Evolutionary conservation across 2,888 invertebrate genomes (phyloP), one percentile per base, ranked within the genome.

Genomic region (Lasioglossum calceatum): DNA sequence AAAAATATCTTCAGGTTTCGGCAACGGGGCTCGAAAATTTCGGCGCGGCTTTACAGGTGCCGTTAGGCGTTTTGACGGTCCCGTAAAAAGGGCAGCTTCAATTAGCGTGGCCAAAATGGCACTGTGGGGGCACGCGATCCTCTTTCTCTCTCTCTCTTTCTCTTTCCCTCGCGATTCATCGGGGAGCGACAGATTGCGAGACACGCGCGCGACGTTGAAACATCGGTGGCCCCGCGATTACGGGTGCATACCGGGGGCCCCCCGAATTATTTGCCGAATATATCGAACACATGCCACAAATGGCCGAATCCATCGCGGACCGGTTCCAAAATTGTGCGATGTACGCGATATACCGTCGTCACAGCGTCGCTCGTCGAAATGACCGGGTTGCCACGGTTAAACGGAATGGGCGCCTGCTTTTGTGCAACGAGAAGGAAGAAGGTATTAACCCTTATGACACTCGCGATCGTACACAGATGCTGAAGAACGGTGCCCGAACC

Each of bases 101-200:
- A 67, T 67, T 67, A 36, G 67, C 67, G 67, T 67, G 67, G 61
- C 61, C 61, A 32, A 27, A 64, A 64, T 36, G 67, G 36, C 36
- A 36, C 19, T 36, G 67, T 10, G 39, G 12, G 10, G 70, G 70
- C 70, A 78, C 70, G 47, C 70, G 77, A 78, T 78, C 39, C 36
- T n/a, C 23, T 23, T 8, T 54, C 2, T 23, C 50, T 50, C 50
- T 50, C 8, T 50, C 19, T 50, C 2, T 23, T 8, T 54, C 8
- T 50, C 50, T 54, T 2, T 54, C 8, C 23, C 50, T 54, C 23
- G 23, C 36, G 44, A 44, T 77, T 44, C 61, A 44, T 44, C 50
- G 39, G 70, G 47, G n/a, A 50, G 70, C 77, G 77, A 77, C 70
- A 77, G 77, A 77, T 77, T 77, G 77, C 50, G 39, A 77, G 70